A percentile compares a stretch with the other conserved stretches of the same genome.
Evolutionary conservation across 2,113 vertebrate genomes (phyloP).

Genomic region (Vombatus ursinus): DNA sequence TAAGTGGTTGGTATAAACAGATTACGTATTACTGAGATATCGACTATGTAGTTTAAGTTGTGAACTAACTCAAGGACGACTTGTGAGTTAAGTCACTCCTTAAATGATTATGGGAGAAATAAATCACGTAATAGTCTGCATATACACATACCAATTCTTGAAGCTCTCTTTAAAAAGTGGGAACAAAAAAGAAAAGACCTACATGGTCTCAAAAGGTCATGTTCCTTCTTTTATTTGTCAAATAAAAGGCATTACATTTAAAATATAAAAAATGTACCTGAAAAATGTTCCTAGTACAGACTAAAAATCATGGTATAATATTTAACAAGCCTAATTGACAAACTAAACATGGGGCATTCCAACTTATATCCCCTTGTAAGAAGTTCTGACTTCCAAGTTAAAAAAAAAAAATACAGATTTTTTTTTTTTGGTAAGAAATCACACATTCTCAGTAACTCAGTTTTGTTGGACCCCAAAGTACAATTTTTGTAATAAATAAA

Average conservation of each 20-base stretch:
- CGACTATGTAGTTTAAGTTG: constrained; percentile 15
- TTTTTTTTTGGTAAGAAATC: constrained; percentile 35
- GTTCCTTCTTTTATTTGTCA: constrained; percentile 61
- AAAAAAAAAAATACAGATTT: constrained; percentile 39
- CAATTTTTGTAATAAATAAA: constrained; percentile 30
- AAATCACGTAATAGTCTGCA: constrained; percentile 27
- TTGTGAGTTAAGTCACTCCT: constrained; percentile 47
- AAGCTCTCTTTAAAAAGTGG: constrained; percentile 21
- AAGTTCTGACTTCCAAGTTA: constrained; percentile 32
- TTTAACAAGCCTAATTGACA: neutral
- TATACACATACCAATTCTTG: constrained; percentile 38
- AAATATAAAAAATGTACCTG: constrained; percentile 57
- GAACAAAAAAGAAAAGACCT: constrained; percentile 29
- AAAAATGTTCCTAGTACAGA: constrained; percentile 58
- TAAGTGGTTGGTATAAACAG: constrained; percentile 54
- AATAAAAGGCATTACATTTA: constrained; percentile 64
- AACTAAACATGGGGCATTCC: neutral
- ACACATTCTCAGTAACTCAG: constrained; percentile 47
- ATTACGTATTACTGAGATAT: constrained; percentile 27
- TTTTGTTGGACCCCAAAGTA: constrained; percentile 2
- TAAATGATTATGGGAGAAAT: constrained; percentile 49
- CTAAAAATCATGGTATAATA: constrained; percentile 23
- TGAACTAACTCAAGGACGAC: constrained; percentile 31
- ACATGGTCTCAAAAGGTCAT: neutral
- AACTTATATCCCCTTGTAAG: neutral